Evolutionary conservation across 2,888 invertebrate species (phyloP).

Genomic region (Fabriciana adippe): DNA sequence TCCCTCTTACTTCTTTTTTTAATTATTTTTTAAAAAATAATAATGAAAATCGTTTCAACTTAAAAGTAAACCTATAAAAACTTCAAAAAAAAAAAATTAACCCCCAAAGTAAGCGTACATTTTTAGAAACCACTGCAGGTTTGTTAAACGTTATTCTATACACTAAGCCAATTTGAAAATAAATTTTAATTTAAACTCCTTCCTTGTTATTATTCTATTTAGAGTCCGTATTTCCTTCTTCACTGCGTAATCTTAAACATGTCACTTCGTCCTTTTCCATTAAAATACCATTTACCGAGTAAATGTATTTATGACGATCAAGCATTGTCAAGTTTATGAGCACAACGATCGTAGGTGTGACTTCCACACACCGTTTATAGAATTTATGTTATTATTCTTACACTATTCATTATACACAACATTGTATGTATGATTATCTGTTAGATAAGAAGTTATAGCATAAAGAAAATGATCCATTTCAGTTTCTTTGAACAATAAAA

Average conservation of each 20-base stretch:
- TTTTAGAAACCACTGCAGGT: too few species aligned
- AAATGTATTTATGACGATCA: conserved; percentile 37
- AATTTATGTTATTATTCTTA: background rate
- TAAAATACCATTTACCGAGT: conserved; percentile 36
- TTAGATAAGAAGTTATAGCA: too few species aligned
- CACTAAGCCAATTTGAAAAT: background rate
- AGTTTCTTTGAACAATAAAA: too few species aligned
- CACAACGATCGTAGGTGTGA: conserved; percentile 40
- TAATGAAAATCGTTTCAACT: background rate
- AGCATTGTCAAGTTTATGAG: conserved; percentile 46
- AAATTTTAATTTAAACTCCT: background rate
- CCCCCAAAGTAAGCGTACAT: background rate
- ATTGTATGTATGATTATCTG: too few species aligned
- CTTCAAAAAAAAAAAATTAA: background rate
- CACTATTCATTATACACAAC: background rate
- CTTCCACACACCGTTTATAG: conserved; percentile 23
- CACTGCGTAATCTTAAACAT: background rate
- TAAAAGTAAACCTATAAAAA: background rate
- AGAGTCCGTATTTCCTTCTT: conserved; percentile 4
- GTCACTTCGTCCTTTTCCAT: conserved; percentile 39
- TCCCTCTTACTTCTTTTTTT: too few species aligned
- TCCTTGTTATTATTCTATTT: conserved; percentile 1
- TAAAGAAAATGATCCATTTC: too few species aligned
- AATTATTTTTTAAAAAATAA: too few species aligned
- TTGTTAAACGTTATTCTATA: too few species aligned